These are phyloP conservation scores for Drosophila prosaltans DNA, from an alignment of 1,140 invertebrate genomes.

Conservation along the genomic window DNA sequence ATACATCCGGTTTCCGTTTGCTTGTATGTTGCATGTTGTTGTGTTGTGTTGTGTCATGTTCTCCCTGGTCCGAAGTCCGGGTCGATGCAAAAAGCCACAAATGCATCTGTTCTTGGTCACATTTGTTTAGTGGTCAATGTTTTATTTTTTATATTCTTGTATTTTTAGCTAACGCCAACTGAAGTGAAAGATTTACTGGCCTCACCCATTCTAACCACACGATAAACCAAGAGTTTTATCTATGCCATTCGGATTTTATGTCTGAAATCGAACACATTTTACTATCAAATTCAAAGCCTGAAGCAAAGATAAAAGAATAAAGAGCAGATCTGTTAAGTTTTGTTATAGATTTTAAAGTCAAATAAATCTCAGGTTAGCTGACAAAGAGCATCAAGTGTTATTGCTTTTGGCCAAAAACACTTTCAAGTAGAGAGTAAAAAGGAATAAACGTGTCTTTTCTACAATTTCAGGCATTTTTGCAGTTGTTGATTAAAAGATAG, in stretches of 20 bases:
- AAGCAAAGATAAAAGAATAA: neutral
- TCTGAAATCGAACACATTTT: neutral
- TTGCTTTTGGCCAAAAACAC: too few species aligned
- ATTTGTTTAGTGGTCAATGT: conserved; percentile 14
- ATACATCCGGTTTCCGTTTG: conserved; percentile 52
- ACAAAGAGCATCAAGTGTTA: too few species aligned
- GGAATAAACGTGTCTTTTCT: too few species aligned
- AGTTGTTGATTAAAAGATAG: too few species aligned
- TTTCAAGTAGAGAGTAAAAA: too few species aligned
- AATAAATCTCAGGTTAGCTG: too few species aligned
- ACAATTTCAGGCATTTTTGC: too few species aligned
- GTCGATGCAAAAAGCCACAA: conserved; percentile 18
- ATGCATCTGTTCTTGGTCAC: conserved; percentile 36
- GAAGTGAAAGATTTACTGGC: conserved; percentile 29
- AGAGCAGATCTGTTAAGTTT: too few species aligned
- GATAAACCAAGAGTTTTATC: conserved; percentile 22
- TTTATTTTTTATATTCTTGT: conserved; percentile 3
- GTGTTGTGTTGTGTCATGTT: conserved; percentile 11
- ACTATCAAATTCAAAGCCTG: neutral
- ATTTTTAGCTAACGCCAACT: conserved; percentile 18
- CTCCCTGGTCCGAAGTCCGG: neutral
- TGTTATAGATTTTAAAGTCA: too few species aligned
- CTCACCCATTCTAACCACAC: conserved; percentile 13
- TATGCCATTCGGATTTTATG: conserved; percentile 18
- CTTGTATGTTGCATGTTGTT: neutral